Conservation (phyloP, 2,888 invertebrate genomes). For the Mythimna pallens region DNA sequence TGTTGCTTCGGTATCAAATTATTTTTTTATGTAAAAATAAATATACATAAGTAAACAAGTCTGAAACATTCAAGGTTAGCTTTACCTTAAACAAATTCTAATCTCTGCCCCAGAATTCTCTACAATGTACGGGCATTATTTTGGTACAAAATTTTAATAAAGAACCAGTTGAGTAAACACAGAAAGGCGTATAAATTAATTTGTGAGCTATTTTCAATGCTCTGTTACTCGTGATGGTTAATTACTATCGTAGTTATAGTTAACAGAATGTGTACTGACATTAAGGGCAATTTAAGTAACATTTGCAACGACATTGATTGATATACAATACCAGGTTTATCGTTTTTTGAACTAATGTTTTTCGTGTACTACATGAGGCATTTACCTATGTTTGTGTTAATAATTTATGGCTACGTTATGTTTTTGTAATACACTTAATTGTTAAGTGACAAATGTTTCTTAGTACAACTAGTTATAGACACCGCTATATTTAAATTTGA, state of each 20-base stretch:
- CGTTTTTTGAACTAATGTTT: slow-evolving; percentile 31
- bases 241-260: slow-evolving; percentile 33
- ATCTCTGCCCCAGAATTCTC: background rate
- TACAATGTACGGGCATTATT: slow-evolving; percentile 1
- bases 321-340: slow-evolving; percentile 46
- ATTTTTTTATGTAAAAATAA: background rate
- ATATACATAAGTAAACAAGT: slow-evolving; percentile 4
- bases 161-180: slow-evolving; percentile 31
- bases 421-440: slow-evolving; percentile 19
- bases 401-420: slow-evolving; percentile 18
- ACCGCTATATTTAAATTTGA: background rate
- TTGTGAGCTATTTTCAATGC: slow-evolving; percentile 47
- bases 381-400: slow-evolving; percentile 4
- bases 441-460: background rate
- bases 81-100: slow-evolving; percentile 6
- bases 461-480: background rate
- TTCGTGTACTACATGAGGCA: slow-evolving; percentile 10
- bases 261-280: slow-evolving; percentile 27
- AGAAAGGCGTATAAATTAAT: slow-evolving; percentile 29
- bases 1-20: slow-evolving; percentile 13
- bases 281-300: slow-evolving; percentile 32
- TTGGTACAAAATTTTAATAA: slow-evolving; percentile 16
- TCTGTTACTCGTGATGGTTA: slow-evolving; percentile 34
- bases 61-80: slow-evolving; percentile 5
- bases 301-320: slow-evolving; percentile 36